These are phyloP conservation scores for Drosophila bunnanda DNA, from an alignment of 2,888 invertebrate species.

Conservation along the genomic window DNA sequence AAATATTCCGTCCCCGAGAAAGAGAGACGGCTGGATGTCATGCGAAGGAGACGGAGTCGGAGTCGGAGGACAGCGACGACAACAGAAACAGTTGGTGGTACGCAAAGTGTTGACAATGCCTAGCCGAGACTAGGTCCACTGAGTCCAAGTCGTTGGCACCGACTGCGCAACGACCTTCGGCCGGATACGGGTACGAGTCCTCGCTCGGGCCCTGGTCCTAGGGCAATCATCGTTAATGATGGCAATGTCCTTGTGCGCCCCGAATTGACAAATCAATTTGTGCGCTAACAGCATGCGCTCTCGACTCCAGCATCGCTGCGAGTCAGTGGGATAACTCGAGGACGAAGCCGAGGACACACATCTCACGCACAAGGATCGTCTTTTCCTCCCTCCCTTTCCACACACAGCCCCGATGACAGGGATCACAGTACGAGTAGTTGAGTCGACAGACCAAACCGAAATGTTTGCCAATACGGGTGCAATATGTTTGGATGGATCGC, in stretches of 20 bases:
- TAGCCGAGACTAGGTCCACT: constrained; percentile 11
- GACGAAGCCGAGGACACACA: constrained; percentile 27
- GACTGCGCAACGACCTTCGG: constrained; percentile 79
- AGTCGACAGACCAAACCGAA: constrained; percentile 71
- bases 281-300: constrained; percentile 72
- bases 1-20: constrained; percentile 4
- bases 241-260: constrained; percentile 74
- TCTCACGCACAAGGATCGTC: background rate
- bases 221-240: constrained; percentile 80
- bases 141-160: constrained; percentile 55
- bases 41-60: constrained; percentile 10
- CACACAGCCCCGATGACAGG: constrained; percentile 16
- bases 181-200: constrained; percentile 7
- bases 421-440: constrained; percentile 63
- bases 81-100: constrained; percentile 77
- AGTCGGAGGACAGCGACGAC: constrained; percentile 8
- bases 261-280: constrained; percentile 77
- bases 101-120: constrained; percentile 75
- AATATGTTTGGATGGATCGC: constrained; percentile 50
- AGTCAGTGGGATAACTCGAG: constrained; percentile 63
- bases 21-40: constrained; percentile 6
- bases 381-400: background rate
- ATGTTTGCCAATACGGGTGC: constrained; percentile 77
- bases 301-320: constrained; percentile 37
- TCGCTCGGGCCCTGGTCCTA: constrained; percentile 36